Conservation (phyloP, 2,113 vertebrate species). For the Melospiza georgiana region DNA sequence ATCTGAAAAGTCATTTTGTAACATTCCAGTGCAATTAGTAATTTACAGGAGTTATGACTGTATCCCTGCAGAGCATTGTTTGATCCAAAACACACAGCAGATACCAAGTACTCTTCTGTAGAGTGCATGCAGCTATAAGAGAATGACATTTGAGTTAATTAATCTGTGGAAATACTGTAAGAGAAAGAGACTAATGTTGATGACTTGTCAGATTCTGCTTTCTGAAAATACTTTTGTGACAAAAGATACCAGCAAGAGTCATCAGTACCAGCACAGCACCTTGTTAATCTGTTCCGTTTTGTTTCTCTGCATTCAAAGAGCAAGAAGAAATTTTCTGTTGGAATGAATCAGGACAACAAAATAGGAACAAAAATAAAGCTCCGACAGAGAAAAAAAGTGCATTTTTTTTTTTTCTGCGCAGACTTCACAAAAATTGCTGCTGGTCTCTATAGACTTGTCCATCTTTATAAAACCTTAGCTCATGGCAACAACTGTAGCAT, state of each 20-base stretch:
- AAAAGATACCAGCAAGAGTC: conserved; percentile 31
- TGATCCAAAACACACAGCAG: conserved; percentile 73
- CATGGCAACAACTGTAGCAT: neutral
- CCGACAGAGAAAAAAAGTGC: neutral
- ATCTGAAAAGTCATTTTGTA: conserved; percentile 29
- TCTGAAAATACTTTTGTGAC: conserved; percentile 40
- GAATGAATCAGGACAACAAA: neutral
- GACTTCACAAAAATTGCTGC: neutral
- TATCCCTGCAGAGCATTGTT: conserved; percentile 65
- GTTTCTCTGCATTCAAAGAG: conserved; percentile 5
- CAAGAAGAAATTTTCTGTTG: conserved; percentile 19
- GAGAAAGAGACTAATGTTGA: conserved; percentile 40
- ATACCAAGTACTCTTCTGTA: conserved; percentile 64
- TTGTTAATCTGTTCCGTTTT: neutral
- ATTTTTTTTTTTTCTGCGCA: neutral
- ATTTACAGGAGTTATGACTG: conserved; percentile 53
- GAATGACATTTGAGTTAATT: conserved; percentile 73
- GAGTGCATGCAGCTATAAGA: conserved; percentile 52
- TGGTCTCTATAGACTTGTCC: neutral
- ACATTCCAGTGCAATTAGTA: conserved; percentile 30
- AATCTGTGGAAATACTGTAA: conserved; percentile 59
- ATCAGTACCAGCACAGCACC: conserved; percentile 9
- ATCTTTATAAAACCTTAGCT: neutral
- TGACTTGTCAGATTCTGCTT: conserved; percentile 44
- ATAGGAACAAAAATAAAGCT: neutral